Percentiles rank a stretch among this genome's conserved stretches.
Evolutionary conservation across 2,888 invertebrate genomes (phyloP).

Genomic region (Ichneumoninae sp.): DNA sequence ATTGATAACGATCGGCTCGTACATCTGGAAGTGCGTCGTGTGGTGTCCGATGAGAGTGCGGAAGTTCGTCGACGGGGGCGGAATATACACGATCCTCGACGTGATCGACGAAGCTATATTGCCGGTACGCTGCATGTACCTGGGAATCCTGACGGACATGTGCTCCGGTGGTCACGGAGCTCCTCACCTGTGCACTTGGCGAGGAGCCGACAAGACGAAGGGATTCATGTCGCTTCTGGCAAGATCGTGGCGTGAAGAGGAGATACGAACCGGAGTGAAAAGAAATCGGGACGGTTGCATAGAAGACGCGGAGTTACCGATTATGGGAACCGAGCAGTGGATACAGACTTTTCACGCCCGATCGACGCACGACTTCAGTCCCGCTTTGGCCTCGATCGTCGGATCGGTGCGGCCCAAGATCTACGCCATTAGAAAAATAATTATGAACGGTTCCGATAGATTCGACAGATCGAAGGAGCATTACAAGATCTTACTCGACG

Average conservation of each 20-base stretch:
- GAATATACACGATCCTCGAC: slow-evolving; percentile 83
- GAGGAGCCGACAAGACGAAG: slow-evolving; percentile 77
- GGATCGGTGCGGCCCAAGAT: slow-evolving; percentile 85
- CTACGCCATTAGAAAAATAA: slow-evolving; percentile 83
- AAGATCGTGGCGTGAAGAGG: slow-evolving; percentile 84
- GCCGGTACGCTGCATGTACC: slow-evolving; percentile 81
- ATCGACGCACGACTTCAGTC: slow-evolving; percentile 76
- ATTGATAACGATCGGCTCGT: slow-evolving; percentile 82
- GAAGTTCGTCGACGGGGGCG: slow-evolving; percentile 82
- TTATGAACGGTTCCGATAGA: slow-evolving; percentile 79
- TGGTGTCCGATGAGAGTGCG: slow-evolving; percentile 73
- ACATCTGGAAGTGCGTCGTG: slow-evolving; percentile 83
- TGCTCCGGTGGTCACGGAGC: slow-evolving; percentile 80
- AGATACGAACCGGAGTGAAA: slow-evolving; percentile 78
- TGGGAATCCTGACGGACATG: slow-evolving; percentile 84
- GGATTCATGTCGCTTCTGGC: slow-evolving; percentile 82
- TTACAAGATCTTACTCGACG: slow-evolving; percentile 81
- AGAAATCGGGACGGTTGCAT: slow-evolving; percentile 80
- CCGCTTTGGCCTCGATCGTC: slow-evolving; percentile 82
- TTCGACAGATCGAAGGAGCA: slow-evolving; percentile 80
- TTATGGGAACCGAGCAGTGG: slow-evolving; percentile 84
- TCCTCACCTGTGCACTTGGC: slow-evolving; percentile 85
- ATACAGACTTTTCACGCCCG: slow-evolving; percentile 76
- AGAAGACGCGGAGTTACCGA: slow-evolving; percentile 80
- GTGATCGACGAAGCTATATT: slow-evolving; percentile 79